Conservation (phyloP, 2,888 invertebrate genomes). For the Craniophora ligustri region DNA sequence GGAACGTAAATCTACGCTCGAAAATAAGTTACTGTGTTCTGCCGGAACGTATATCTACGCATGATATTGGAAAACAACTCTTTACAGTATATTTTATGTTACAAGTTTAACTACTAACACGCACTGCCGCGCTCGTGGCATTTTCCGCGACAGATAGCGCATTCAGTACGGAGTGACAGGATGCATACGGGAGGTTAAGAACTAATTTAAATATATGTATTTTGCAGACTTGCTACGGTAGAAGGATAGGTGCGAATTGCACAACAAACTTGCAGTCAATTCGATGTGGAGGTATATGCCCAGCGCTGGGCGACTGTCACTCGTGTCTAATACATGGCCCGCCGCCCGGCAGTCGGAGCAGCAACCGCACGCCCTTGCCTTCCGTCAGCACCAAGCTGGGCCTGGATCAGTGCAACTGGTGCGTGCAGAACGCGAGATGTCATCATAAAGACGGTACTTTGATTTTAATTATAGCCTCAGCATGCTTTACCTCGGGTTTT, state of each 20-base stretch:
- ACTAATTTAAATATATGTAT: background rate
- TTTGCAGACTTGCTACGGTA: constrained; percentile 92
- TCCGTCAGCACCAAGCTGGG: constrained; percentile 93
- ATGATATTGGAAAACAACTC: no score
- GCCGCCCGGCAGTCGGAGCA: constrained; percentile 80
- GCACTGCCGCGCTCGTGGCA: no score
- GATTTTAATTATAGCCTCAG: no score
- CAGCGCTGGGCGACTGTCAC: constrained; percentile 95
- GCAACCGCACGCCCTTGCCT: constrained; percentile 74
- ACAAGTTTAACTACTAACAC: no score
- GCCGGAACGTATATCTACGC: no score
- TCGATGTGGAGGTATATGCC: constrained; percentile 96
- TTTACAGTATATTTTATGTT: no score
- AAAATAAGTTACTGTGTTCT: no score
- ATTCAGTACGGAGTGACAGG: no score
- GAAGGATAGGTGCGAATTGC: constrained; percentile 95
- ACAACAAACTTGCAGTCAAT: constrained; percentile 97
- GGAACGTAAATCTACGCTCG: no score
- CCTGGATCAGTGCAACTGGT: constrained; percentile 96
- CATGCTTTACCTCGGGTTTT: no score
- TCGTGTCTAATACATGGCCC: constrained; percentile 95
- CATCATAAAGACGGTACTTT: constrained; percentile 93
- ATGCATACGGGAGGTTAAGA: no score
- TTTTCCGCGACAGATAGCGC: no score
- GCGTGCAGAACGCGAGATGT: constrained; percentile 97